Base-by-base conservation (phyloP, 2,113 vertebrate genomes). In the Pseudorasbora parva region DNA sequence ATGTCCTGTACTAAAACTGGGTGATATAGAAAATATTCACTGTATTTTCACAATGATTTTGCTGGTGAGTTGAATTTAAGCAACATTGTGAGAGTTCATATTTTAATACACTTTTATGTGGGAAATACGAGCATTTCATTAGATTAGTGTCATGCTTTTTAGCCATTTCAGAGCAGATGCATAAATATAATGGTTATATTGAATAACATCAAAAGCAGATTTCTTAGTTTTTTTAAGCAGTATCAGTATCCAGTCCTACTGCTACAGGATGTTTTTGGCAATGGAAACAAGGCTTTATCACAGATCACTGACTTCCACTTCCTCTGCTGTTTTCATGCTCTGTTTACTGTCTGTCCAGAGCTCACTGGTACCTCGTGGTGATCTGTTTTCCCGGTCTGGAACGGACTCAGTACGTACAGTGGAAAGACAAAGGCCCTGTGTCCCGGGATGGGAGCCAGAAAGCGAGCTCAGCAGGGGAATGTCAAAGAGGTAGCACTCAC, bases 291-390 rank as follows among this genome's bases (percentile, higher is more conserved):
- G 54, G 21, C 54, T 78, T 59, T 41, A 57, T 78, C 75, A 60
- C 56, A 60, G 30, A 78, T 47, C 59, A 57, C 77, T 71, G 69
- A 66, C 33, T 30, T 49, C 21, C 62, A 27, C 17, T 51, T 41
- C 41, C 68, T 78, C 45, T 62, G 17, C 14, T 74, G 51, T 54
- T 54, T 62, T 37, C 45, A 54, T 41, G 45, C 19, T 73, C 57
- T 78, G 25, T 49, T 47, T 66, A 8, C 64, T 78, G 15, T 49
- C 33, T 51, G 8, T 64, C 54, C 68, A 98, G 97, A 87, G 95
- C 95, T 88, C 98, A 98, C 90, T 98, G 98, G 97, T 99, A 95
- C 88, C 93, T 98, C 86, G 96, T 96, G 86, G 94, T 98, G 78
- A 95, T 99, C 84, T 99, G 98, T 91, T 98, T 98, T 84, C 97